These are phyloP conservation scores for Synanthedon andrenaeformis DNA, from an alignment of 2,888 invertebrate species.

Conservation along the genomic window DNA sequence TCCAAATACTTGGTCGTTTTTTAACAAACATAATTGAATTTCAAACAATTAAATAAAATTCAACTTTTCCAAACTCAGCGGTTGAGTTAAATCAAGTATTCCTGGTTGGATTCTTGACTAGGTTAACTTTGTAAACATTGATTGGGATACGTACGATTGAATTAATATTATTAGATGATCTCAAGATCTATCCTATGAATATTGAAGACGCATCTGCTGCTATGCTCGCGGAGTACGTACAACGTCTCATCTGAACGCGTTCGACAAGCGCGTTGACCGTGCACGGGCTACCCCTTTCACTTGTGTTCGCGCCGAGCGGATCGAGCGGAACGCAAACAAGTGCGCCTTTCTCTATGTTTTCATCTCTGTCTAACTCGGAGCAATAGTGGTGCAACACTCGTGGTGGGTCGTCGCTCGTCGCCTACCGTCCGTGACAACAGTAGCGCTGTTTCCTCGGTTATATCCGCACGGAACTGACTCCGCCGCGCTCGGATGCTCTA, in stretches of 20 bases:
- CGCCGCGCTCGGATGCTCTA: slow-evolving; percentile 53
- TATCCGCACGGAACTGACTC: slow-evolving; percentile 58
- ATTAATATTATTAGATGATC: too few species aligned
- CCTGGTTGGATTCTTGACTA: too few species aligned
- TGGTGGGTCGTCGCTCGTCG: slow-evolving; percentile 46
- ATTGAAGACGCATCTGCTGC: slow-evolving; percentile 26
- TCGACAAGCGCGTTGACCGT: slow-evolving; percentile 46
- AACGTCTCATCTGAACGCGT: slow-evolving; percentile 30
- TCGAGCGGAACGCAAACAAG: slow-evolving; percentile 47
- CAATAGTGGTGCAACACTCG: slow-evolving; percentile 35
- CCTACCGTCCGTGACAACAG: slow-evolving; percentile 46
- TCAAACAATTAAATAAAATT: too few species aligned
- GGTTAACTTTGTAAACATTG: too few species aligned
- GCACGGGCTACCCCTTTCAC: slow-evolving; percentile 65
- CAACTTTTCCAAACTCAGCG: too few species aligned
- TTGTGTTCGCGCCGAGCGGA: slow-evolving; percentile 57
- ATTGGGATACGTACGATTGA: too few species aligned
- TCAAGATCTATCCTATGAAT: too few species aligned
- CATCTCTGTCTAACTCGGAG: slow-evolving; percentile 59
- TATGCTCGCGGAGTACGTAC: slow-evolving; percentile 21
- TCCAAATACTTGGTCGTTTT: too few species aligned
- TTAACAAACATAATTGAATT: too few species aligned
- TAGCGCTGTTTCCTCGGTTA: slow-evolving; percentile 56
- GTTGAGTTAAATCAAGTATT: too few species aligned
- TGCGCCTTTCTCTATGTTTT: slow-evolving; percentile 63